Evolutionary conservation across 2,113 vertebrate species (phyloP), one percentile per base, ranked within the genome.

Genomic region (Pygoscelis antarcticus): DNA sequence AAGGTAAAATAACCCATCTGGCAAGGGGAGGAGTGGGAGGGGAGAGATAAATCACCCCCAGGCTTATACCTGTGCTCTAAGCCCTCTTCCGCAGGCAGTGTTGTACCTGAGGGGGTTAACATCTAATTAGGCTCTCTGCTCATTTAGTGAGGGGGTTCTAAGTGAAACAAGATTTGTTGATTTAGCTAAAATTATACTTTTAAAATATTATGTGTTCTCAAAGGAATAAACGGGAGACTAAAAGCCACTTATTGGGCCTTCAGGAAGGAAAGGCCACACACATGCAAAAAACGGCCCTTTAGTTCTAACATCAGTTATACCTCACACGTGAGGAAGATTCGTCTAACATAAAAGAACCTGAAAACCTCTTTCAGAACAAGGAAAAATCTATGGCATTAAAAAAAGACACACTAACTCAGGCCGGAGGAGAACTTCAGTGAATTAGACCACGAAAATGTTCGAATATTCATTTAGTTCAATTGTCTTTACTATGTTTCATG

Each of bases 1-100:
- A 77, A 97, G 77, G 87, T 57, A 89, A 91, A 96, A 94, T 83
- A 94, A 85, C 62, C 77, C 60, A 23, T 27, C 47, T 92, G 70
- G 62, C 22, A 81, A 85, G 58, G 60, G 46, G 64, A 89, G 16
- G 25, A 36, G 15, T 71, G 51, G 66, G 72, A 83, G 74, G n/a
- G 82, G 42, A 61, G 79, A 95, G 49, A 93, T 61, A 89, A 94
- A 96, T 96, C 74, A 96, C 49, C 42, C 58, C 49, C 26, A 52
- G 71, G 83, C 87, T 89, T 52, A 60, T 80, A 95, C 61, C 90
- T 96, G 94, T 90, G 86, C 75, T 89, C 58, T 74, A 62, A 89
- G 51, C 16, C 6, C 6, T 75, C 13, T 64, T 92, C 51, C 89
- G 87, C 38, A 74, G 81, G 72, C 55, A 58, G 32, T 55, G 32